Conservation (phyloP, 2,888 invertebrate genomes). For the Oligia latruncula region DNA sequence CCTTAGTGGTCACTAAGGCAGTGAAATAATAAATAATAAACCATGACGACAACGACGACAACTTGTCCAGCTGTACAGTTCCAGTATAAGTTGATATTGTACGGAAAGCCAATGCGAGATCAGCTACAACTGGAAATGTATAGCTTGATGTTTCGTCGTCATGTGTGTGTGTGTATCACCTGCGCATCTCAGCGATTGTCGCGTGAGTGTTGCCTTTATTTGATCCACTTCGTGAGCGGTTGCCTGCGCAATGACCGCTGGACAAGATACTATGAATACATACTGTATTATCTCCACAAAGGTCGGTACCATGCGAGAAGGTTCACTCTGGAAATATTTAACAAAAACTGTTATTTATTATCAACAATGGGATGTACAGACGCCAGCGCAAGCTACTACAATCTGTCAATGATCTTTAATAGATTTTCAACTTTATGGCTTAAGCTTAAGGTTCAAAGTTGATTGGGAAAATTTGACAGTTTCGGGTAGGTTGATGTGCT, state of each 20-base stretch:
- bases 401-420: too few species aligned
- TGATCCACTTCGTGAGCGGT: conserved; percentile 14
- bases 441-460: too few species aligned
- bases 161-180: conserved; percentile 7
- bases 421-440: too few species aligned
- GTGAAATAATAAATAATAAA: too few species aligned
- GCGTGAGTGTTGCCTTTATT: conserved; percentile 1
- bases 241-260: conserved; percentile 3
- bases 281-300: background rate
- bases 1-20: too few species aligned
- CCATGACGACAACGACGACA: too few species aligned
- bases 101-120: background rate
- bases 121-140: background rate
- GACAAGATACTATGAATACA: background rate
- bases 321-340: background rate
- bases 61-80: too few species aligned
- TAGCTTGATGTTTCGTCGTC: too few species aligned
- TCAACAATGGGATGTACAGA: background rate
- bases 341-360: background rate
- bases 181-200: conserved; percentile 6
- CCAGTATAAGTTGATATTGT: too few species aligned
- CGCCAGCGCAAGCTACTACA: too few species aligned
- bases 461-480: too few species aligned
- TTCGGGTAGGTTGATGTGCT: too few species aligned
- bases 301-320: fast-evolving